Percentiles rank a stretch among this genome's conserved stretches.
Evolutionary conservation across 2,113 vertebrate genomes (phyloP).

Genomic region (Jaculus jaculus): DNA sequence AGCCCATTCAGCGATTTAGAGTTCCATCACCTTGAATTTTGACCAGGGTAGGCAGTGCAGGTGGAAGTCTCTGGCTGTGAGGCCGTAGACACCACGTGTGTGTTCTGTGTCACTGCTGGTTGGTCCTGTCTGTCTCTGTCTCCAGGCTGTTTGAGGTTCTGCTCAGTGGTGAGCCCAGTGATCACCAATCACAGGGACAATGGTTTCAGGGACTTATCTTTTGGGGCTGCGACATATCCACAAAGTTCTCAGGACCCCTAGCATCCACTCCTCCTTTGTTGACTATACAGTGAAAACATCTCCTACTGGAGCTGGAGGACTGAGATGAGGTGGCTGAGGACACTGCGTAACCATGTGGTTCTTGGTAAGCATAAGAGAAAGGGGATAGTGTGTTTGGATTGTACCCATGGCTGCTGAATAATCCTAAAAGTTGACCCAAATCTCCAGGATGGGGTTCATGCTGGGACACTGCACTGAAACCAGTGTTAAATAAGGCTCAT

Average conservation of each 20-base stretch:
- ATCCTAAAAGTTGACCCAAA: conserved; percentile 14
- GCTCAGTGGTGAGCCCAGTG: rapidly evolving
- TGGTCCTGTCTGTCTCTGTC: background rate
- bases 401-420: background rate
- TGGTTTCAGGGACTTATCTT: background rate
- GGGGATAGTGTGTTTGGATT: background rate
- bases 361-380: background rate
- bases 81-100: background rate
- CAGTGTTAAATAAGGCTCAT: conserved; percentile 41
- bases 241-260: background rate
- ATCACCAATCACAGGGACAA: rapidly evolving
- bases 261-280: background rate
- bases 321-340: background rate
- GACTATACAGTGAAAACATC: background rate
- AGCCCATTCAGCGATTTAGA: background rate
- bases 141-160: background rate
- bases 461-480: background rate
- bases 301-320: background rate
- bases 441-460: conserved; percentile 35
- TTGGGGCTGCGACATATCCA: background rate
- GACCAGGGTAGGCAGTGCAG: rapidly evolving
- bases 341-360: background rate
- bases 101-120: background rate
- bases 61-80: background rate
- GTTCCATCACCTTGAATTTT: background rate